Conservation (phyloP, 2,888 invertebrate genomes). For the Hyposoter didymator region DNA sequence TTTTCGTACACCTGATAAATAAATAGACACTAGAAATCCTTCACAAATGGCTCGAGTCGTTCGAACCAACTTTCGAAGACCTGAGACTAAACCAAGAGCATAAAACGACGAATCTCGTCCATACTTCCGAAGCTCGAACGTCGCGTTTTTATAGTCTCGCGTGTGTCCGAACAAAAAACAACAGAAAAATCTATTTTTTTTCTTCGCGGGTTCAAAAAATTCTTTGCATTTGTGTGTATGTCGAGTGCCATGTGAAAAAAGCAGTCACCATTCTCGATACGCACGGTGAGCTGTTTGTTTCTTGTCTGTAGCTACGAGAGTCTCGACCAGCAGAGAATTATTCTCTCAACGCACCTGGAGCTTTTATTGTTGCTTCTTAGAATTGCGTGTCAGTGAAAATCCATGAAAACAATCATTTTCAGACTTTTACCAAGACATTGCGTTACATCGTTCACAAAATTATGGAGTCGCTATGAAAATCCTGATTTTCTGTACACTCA, state of each 20-base stretch:
- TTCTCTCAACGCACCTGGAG: neutral
- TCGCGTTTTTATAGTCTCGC: neutral
- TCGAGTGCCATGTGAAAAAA: constrained; percentile 51
- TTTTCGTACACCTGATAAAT: constrained; percentile 23
- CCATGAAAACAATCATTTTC: neutral
- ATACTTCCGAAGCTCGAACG: neutral
- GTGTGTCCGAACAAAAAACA: neutral
- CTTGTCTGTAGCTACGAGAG: neutral
- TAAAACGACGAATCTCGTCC: constrained; percentile 8
- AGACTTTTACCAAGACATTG: neutral
- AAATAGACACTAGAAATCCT: neutral
- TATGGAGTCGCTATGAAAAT: neutral
- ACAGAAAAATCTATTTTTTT: neutral
- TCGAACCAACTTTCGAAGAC: neutral
- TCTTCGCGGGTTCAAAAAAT: neutral
- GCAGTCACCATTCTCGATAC: constrained; percentile 22
- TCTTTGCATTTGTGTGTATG: neutral
- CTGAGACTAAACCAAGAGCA: neutral
- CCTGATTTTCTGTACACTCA: neutral
- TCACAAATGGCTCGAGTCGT: constrained; percentile 1
- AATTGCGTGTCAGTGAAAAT: neutral
- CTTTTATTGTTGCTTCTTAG: neutral
- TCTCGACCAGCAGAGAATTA: neutral
- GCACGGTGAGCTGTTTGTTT: constrained; percentile 55
- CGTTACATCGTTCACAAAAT: neutral